Evolutionary conservation across 2,113 vertebrate species (phyloP), one percentile per base, ranked within the genome.

Genomic region (Vulpes vulpes): DNA sequence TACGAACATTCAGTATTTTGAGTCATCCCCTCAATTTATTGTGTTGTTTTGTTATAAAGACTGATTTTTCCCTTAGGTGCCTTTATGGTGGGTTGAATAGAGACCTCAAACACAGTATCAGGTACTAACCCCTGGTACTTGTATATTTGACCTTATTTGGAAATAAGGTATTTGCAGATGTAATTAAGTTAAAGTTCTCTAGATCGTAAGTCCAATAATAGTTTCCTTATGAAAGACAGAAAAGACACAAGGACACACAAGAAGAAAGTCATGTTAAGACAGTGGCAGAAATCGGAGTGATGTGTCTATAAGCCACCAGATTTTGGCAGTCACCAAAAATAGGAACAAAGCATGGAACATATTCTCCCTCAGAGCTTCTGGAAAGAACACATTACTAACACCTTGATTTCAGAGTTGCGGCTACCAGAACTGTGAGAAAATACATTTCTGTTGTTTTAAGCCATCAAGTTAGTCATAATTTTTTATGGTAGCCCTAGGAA

Each of bases 391-490:
- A 71, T 11, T 51, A 15, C 53, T 38, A 69, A 81, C 1, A 0
- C 16, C 10, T 74, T 49, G 14, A 59, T 1, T 69, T 23, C 67
- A 62, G 71, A 49, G 8, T 43, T 53, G 27, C 65, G 15, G 15
- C 5, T 59, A n/a, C 69, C 27, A 57, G 69, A 64, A 65, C 51
- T 19, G 11, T 59, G 69, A 57, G 20, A 51, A 95, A 65, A 83
- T 49, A n/a, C 49, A 57, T 43, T 84, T 57, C 35, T n/a, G 14
- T 64, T 65, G n/a, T 76, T 95, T 89, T 49, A 43, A 95, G 19
- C 3, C 27, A 62, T 60, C 11, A 10, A 35, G 25, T 64, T 57
- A 76, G 10, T 19, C 27, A 55, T 43, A 43, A 53, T 57, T 53
- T 79, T 2, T 3, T 43, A 49, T 43, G 20, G 23, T 5, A 49